Evolutionary conservation across 2,888 invertebrate genomes (phyloP), one percentile per base, ranked within the genome.

Genomic region (Meiosimyza platycephala): DNA sequence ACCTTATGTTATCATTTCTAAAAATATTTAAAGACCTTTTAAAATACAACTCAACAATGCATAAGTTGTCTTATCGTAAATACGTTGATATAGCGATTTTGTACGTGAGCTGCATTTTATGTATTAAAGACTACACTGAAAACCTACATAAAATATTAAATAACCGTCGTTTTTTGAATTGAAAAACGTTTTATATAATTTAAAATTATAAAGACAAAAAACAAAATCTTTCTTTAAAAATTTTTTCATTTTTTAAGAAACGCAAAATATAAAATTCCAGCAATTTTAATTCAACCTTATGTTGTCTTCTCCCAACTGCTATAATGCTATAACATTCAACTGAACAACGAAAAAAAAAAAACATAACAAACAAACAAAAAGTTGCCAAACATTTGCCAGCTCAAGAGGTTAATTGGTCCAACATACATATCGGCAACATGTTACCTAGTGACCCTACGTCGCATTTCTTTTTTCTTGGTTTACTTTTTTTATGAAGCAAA

Each of bases 1-100:
- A 9, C 4, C 6, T 9, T 7, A 40, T 40, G 40, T 7, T 40
- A 40, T 40, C 40, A 40, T 7, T 40, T 40, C 40, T 40, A 40
- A 40, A 40, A 40, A 40, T 40, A 40, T 7, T 9, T 40, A 9
- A 40, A 40, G 40, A 2, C 9, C 9, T 40, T 40, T 40, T 7
- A 40, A 40, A 40, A 40, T 1, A 40, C n/a, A n/a, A n/a, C 9
- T 40, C 9, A 40, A 40, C 6, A 40, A 40, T 40, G 9, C 40
- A 40, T 4, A 9, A 6, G 0, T 40, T 40, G 9, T 40, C 40
- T 40, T 40, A 40, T 40, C 40, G 40, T 40, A 7, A 6, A 40
- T 52, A 69, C 71, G 73, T 74, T 75, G 75, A 75, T 70, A 70
- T 74, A 76, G 72, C 73, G 76, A 74, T 76, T 76, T 74, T 64